Conservation (phyloP, 2,888 invertebrate genomes). For the Poecilus cupreus region DNA sequence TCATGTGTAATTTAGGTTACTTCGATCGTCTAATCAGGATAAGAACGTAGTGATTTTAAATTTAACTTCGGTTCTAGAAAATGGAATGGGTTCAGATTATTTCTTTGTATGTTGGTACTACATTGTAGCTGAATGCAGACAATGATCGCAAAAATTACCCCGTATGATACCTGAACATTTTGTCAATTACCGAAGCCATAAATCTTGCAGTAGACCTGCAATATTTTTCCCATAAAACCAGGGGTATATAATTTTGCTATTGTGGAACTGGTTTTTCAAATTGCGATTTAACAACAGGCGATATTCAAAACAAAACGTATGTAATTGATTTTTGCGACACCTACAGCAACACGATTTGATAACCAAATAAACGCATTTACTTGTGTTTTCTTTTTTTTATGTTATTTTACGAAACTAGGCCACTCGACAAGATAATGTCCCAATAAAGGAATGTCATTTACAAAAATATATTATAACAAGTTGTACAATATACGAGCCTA, state of each 20-base stretch:
- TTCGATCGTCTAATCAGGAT: background rate
- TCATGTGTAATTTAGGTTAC: slow-evolving; percentile 4
- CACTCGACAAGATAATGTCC: too few relatives aligned
- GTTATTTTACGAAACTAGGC: too few relatives aligned
- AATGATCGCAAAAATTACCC: background rate
- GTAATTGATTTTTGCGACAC: background rate
- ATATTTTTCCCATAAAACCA: background rate
- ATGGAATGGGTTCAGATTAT: background rate
- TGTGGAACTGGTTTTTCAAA: background rate
- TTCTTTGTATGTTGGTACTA: background rate
- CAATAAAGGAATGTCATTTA: too few relatives aligned
- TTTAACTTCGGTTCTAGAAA: background rate
- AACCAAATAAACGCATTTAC: too few relatives aligned
- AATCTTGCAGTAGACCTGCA: background rate
- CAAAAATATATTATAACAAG: too few relatives aligned
- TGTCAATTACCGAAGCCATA: background rate
- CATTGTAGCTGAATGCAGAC: background rate
- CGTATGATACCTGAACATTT: slow-evolving; percentile 7
- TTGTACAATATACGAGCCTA: too few relatives aligned
- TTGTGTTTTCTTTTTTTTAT: too few relatives aligned
- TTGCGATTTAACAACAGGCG: background rate
- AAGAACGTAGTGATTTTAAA: slow-evolving; percentile 13
- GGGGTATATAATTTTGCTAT: background rate
- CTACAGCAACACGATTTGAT: too few relatives aligned
- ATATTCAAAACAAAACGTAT: too few relatives aligned